Evolutionary conservation across 2,797 vertebrate genomes (phyloP), one percentile per base, ranked within the genome.

Genomic region (Rhinella marina): DNA sequence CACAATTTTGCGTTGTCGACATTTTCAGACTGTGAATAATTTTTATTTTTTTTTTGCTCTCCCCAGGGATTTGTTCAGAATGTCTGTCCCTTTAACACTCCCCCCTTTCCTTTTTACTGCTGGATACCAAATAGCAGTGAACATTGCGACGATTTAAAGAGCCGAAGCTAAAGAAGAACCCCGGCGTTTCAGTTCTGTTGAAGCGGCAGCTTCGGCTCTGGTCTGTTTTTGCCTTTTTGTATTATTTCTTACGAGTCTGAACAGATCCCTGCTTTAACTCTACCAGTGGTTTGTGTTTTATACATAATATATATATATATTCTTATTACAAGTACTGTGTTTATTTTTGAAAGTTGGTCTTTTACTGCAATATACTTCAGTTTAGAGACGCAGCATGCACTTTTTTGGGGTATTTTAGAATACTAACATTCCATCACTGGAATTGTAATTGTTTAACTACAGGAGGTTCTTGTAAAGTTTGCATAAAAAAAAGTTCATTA

Each of bases 261-360:
- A 89, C 88, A 89, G 85, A 86, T 86, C 85, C 88, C 85, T 89
- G 80, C 80, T 86, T 86, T 72, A 83, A 86, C 72, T 86, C 76
- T 88, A 88, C 82, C 80, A 86, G 88, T 89, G 84, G 84, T 89
- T 89, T 89, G 88, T 89, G 88, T 89, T 89, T 89, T 89, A 89
- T 89, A 89, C 88, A 89, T 89, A 86, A 89, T 89, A 88, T 88
- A 89, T 88, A 89, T 88, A 88, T 88, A 89, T 89, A 89, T 89
- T 89, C 84, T 89, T 89, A 89, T 89, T 82, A 89, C 88, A 89
- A 89, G 88, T 89, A 86, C 88, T 86, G 84, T 89, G 88, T 89
- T 89, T 86, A 89, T 89, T 89, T 89, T 89, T 89, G 84, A 84
- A 86, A 89, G 88, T 89, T 86, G 85, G 88, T 86, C 84, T 89